These are phyloP conservation scores for Vombatus ursinus DNA, from an alignment of 2,113 vertebrate species.

Conservation along the genomic window DNA sequence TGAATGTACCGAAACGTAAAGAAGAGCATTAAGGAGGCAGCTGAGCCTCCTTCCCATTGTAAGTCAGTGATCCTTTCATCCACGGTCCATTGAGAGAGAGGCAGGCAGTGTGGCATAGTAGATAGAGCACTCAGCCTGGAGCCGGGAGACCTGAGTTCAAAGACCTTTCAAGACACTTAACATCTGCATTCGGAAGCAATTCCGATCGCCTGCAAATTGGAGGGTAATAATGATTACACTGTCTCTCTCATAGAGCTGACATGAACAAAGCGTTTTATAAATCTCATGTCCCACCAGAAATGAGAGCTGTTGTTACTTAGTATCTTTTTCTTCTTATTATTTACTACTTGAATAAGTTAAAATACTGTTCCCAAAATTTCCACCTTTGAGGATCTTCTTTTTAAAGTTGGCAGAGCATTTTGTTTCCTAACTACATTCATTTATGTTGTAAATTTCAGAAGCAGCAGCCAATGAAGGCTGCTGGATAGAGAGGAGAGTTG, in stretches of 20 bases:
- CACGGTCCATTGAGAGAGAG: background rate
- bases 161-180: background rate
- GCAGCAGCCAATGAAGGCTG: background rate
- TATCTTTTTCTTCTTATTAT: background rate
- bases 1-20: background rate
- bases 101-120: background rate
- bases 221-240: background rate
- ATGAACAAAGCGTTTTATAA: background rate
- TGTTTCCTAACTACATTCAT: background rate
- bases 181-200: background rate
- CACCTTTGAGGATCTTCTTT: background rate
- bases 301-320: background rate
- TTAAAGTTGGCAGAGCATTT: background rate
- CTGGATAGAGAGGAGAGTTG: background rate
- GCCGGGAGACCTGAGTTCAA: background rate
- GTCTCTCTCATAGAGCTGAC: background rate
- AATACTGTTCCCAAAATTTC: background rate
- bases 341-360: background rate
- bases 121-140: too few species aligned
- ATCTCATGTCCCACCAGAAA: background rate
- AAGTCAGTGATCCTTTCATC: background rate
- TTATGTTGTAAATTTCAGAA: background rate
- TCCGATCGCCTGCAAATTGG: background rate
- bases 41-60: background rate
- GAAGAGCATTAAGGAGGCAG: background rate